Evolutionary conservation across 2,113 vertebrate genomes (phyloP).

Genomic region (Ammospiza caudacuta): DNA sequence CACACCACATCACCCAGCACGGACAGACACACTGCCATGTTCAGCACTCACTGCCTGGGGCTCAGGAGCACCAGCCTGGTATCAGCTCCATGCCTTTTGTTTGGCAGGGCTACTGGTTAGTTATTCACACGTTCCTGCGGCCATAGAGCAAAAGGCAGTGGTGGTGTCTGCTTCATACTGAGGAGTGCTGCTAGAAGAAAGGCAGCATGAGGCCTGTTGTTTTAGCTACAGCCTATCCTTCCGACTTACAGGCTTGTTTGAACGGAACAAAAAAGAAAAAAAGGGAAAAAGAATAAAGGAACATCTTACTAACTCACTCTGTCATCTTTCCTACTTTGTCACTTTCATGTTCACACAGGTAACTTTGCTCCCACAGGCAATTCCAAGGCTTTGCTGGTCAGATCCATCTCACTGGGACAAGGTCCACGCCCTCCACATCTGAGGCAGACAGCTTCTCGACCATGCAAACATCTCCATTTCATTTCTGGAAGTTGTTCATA

Average conservation of each 20-base stretch:
- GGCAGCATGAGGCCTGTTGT: background rate
- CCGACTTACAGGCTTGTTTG: background rate
- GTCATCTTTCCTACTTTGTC: background rate
- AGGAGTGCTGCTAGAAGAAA: background rate
- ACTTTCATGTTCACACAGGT: background rate
- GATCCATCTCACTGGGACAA: background rate
- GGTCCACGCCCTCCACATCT: background rate
- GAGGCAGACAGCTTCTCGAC: background rate
- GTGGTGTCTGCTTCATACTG: background rate
- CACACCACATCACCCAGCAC: background rate
- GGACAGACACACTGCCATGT: fast-evolving
- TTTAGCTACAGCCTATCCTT: background rate
- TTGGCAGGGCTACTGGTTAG: background rate
- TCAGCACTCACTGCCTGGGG: background rate
- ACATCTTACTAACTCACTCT: background rate
- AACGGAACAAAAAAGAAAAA: background rate
- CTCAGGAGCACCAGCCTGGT: background rate
- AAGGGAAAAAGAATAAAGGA: background rate
- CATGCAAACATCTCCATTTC: background rate
- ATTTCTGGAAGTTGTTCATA: background rate
- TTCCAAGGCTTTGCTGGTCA: background rate
- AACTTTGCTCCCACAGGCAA: background rate
- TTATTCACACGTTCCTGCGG: background rate
- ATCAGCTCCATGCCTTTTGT: background rate
- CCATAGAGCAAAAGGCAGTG: background rate